These are phyloP conservation scores for Strigops habroptila DNA, from an alignment of 2,113 vertebrate species.

Conservation along the genomic window DNA sequence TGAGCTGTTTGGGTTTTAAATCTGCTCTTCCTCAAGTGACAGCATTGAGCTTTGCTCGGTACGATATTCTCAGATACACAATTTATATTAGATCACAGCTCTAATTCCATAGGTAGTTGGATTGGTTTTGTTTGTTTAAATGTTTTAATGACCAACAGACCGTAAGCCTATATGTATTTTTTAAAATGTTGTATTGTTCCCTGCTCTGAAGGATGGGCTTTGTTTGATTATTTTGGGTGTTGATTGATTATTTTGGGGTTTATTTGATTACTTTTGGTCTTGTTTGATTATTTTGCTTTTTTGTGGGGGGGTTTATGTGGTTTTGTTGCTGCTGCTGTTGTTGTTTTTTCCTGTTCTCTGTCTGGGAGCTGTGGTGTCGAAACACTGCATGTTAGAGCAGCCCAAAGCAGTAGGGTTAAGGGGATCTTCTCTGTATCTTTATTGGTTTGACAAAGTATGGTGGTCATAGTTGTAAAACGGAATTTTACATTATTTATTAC, in stretches of 20 bases:
- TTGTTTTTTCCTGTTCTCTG: neutral
- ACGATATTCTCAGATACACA: rapidly evolving
- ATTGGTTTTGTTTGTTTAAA: neutral
- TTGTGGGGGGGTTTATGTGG: neutral
- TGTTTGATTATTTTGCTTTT: neutral
- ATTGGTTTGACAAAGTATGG: neutral
- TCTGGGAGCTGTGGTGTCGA: neutral
- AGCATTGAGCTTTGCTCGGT: neutral
- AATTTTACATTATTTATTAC: neutral
- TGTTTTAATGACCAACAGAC: neutral
- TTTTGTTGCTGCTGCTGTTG: neutral
- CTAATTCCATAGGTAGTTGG: neutral
- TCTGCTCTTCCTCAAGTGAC: neutral
- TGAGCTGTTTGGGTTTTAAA: neutral
- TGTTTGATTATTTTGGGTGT: neutral
- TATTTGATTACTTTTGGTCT: neutral
- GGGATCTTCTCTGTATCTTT: neutral
- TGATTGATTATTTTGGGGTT: neutral
- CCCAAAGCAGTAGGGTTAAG: neutral
- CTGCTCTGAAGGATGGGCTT: neutral
- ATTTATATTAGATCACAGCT: neutral
- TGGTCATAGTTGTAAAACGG: neutral
- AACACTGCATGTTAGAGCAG: neutral
- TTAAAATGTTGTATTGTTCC: neutral
- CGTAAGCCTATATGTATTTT: neutral